Base-by-base conservation (phyloP, 2,888 invertebrate species). In the Melanostoma scalare region DNA sequence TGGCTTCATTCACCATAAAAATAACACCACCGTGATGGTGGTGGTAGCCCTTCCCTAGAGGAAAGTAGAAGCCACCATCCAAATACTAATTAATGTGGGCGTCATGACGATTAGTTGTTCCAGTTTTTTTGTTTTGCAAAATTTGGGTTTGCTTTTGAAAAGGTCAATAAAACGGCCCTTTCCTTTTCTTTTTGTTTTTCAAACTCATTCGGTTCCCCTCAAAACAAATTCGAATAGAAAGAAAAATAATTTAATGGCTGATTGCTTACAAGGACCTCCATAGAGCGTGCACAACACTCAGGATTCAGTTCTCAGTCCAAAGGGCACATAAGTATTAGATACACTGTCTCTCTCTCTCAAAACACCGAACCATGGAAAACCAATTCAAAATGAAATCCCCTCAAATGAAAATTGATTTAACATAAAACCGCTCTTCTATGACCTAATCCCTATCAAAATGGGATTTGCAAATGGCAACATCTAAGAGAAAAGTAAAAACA, bases 381-480 rank as follows among this genome's bases (percentile, higher is more conserved):
- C 6, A 60, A 46, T 61, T 30, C 61, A 36, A 48, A 48, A 61
- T 36, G 20, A 61, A 30, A 9, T 20, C 50, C 40, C 36, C 6
- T 40, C 20, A 46, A 73, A 78, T 78, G 53, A 72, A 78, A 52
- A 73, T 73, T 60, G 60, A 78, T 60, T 75, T 46, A 38, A 55
- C 53, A 63, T 50, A 40, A 61, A 61, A 55, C 20, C 40, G 10
- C 35, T 50, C 55, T 63, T 73, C 50, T 78, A 35, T 60, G 65
- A 53, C 73, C 44, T 73, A 67, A 78, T 78, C 73, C 73, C 46
- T 20, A 73, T 78, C 78, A 48, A 53, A 68, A 58, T 52, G n/a
- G 75, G 58, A 75, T 75, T 75, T 68, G 68, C 68, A 52, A 75
- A 60, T n/a, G 63, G 42, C 35, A 31, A 55, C 46, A 44, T 52